Evolutionary conservation across 2,113 vertebrate species (phyloP).

Genomic region (Lonchura striata): DNA sequence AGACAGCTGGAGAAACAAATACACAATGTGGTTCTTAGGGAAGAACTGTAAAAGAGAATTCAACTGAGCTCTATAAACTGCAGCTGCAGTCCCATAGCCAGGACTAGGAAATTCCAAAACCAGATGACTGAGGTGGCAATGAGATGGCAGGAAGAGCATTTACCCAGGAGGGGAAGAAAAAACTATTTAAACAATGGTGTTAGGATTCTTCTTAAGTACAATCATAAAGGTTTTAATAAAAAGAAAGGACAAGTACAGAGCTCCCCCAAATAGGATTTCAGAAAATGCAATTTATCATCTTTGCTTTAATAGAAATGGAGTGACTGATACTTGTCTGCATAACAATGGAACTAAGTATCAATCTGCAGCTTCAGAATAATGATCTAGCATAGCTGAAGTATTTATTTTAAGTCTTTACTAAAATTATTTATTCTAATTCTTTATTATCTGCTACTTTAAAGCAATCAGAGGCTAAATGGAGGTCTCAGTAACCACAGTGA

Average conservation of each 20-base stretch:
- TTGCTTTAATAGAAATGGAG: background rate
- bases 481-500: background rate
- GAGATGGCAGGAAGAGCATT: background rate
- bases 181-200: background rate
- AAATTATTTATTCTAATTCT: background rate
- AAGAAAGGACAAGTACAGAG: background rate
- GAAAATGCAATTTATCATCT: background rate
- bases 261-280: background rate
- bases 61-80: background rate
- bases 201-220: background rate
- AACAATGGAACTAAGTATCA: background rate
- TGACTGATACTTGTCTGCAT: background rate
- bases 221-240: background rate
- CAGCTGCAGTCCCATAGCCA: background rate
- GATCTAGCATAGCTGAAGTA: background rate
- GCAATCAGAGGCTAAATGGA: background rate
- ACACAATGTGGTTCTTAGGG: background rate
- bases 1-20: background rate
- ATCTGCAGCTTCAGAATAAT: background rate
- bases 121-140: background rate
- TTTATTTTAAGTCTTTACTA: background rate
- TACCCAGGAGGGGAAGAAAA: slow-evolving; percentile 10
- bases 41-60: background rate
- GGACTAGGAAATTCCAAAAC: background rate
- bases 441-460: background rate